Conservation (phyloP, 2,888 invertebrate genomes). For the Limenitis camilla region DNA sequence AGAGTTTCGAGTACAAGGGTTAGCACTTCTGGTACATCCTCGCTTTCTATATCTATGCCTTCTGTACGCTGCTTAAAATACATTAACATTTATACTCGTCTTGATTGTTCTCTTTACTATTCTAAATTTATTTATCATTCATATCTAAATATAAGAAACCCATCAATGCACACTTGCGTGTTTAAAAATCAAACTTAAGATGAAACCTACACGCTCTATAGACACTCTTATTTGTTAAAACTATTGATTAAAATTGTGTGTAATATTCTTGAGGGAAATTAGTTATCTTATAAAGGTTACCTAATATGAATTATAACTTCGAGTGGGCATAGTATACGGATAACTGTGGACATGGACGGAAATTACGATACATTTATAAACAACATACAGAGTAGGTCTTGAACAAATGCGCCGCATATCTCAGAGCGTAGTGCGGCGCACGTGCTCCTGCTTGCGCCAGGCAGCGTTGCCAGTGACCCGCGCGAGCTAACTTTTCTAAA, state of each 20-base stretch:
- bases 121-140: background rate
- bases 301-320: too few species aligned
- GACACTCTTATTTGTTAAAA: too few species aligned
- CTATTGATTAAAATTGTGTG: too few species aligned
- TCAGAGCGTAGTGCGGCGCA: conserved; percentile 60
- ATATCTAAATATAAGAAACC: too few species aligned
- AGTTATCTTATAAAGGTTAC: too few species aligned
- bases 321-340: too few species aligned
- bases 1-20: conserved; percentile 52
- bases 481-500: conserved; percentile 57
- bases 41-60: conserved; percentile 55
- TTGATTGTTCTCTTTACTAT: background rate
- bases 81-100: background rate
- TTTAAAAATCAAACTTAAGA: too few species aligned
- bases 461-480: conserved; percentile 65
- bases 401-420: conserved; percentile 57
- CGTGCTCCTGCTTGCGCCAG: conserved; percentile 53
- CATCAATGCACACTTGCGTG: too few species aligned
- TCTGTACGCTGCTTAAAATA: conserved; percentile 47
- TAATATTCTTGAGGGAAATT: too few species aligned
- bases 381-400: conserved; percentile 50
- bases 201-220: too few species aligned
- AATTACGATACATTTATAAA: background rate
- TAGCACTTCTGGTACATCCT: conserved; percentile 55
- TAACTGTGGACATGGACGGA: background rate